phyloP scores from a whole-genome alignment of 2,113 vertebrate species.

The Myiopsitta monachus region DNA sequence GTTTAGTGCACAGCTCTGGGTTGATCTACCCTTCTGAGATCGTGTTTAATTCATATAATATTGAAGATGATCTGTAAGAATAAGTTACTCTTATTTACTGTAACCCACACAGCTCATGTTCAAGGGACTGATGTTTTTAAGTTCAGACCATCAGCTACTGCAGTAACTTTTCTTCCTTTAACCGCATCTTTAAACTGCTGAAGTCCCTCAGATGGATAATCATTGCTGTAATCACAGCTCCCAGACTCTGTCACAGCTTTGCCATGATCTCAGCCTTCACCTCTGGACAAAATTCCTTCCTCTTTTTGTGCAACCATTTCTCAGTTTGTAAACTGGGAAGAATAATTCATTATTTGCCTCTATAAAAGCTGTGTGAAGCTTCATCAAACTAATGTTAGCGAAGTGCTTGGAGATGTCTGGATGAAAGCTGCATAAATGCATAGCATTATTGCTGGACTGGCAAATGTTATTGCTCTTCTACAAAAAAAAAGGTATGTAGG shows the following conservation, averaged over 20 bases:
- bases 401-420: slow-evolving; percentile 13
- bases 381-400: background rate
- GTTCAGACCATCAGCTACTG: background rate
- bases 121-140: background rate
- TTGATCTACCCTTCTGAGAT: background rate
- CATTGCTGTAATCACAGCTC: background rate
- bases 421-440: slow-evolving; percentile 57
- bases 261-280: background rate
- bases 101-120: background rate
- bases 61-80: background rate
- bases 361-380: background rate
- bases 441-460: slow-evolving; percentile 26
- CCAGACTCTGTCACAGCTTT: background rate
- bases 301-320: slow-evolving; percentile 10
- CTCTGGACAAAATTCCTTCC: background rate
- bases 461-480: slow-evolving; percentile 26
- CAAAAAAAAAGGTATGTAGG: background rate
- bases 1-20: background rate
- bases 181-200: background rate
- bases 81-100: background rate
- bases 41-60: background rate
- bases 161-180: background rate
- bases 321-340: background rate
- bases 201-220: background rate
- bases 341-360: slow-evolving; percentile 21